These are phyloP conservation scores for Capromys pilorides DNA, from an alignment of 2,797 vertebrate genomes.

Conservation along the genomic window DNA sequence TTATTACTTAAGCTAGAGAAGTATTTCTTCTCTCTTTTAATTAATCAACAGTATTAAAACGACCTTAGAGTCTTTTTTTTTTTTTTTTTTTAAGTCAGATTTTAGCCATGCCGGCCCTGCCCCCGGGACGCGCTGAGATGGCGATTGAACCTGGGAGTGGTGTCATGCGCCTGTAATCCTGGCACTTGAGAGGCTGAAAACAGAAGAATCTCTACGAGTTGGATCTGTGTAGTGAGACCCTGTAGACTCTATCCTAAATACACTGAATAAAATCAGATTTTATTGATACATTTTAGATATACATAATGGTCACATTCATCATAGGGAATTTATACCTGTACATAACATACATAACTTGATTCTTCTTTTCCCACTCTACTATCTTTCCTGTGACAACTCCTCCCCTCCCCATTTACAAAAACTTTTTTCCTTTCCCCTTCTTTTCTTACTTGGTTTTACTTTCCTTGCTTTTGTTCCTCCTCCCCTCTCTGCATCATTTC, in stretches of 20 bases:
- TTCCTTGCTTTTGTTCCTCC: too few relatives aligned
- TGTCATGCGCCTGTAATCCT: too few relatives aligned
- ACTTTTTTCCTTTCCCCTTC: too few relatives aligned
- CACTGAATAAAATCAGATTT: too few relatives aligned
- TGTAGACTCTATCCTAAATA: too few relatives aligned
- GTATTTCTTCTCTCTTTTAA: constrained; percentile 22
- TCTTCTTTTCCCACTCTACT: neutral
- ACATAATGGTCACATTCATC: neutral
- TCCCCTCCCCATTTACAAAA: neutral
- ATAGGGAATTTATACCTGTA: neutral
- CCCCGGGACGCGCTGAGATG: too few relatives aligned
- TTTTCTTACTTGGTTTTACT: too few relatives aligned
- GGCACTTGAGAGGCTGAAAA: too few relatives aligned
- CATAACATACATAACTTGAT: neutral
- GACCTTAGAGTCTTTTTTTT: neutral
- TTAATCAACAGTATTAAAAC: constrained; percentile 39
- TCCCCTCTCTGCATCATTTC: neutral
- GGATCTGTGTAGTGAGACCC: too few relatives aligned
- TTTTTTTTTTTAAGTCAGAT: neutral
- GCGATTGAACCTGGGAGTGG: too few relatives aligned
- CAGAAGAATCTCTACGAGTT: too few relatives aligned
- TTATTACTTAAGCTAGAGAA: constrained; percentile 12
- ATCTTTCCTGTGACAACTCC: neutral
- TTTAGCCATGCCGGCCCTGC: neutral
- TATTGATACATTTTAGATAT: neutral